Conservation (phyloP, 2,888 invertebrate species). For the Lepidochitona cinerea region DNA sequence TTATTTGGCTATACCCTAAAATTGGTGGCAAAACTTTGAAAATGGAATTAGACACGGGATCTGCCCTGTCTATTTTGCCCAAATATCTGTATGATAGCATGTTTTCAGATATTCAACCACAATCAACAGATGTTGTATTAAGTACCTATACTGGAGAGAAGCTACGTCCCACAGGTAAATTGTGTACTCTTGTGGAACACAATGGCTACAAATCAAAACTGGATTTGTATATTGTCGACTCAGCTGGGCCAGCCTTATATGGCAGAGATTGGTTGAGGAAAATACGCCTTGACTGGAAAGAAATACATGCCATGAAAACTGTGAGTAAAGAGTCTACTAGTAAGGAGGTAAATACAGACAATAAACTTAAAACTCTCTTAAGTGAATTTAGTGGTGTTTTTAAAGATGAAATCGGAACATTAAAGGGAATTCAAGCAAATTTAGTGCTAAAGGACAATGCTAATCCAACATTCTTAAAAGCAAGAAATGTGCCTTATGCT, state of each 20-base stretch:
- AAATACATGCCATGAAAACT: constrained; percentile 1
- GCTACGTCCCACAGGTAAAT: no score
- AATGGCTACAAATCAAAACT: no score
- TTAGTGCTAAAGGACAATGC: not conserved
- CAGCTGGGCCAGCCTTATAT: constrained; percentile 11
- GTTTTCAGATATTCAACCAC: no score
- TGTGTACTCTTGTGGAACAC: no score
- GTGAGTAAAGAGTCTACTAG: no score
- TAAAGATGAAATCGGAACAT: not conserved
- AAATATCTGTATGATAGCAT: no score
- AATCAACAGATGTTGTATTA: no score
- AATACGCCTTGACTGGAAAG: constrained; percentile 15
- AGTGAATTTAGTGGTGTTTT: not conserved
- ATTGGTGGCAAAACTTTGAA: no score
- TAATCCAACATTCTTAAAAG: not conserved
- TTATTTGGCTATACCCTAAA: no score
- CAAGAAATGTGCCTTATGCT: constrained; percentile 3
- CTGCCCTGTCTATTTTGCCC: no score
- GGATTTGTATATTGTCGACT: not conserved
- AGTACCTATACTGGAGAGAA: no score
- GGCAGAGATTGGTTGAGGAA: constrained; percentile 19
- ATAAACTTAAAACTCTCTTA: not conserved
- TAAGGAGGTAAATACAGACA: not conserved
- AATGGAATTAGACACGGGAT: no score
- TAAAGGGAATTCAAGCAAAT: not conserved